Conservation (phyloP, 1,140 invertebrate genomes). For the Psilanteris sp. region DNA sequence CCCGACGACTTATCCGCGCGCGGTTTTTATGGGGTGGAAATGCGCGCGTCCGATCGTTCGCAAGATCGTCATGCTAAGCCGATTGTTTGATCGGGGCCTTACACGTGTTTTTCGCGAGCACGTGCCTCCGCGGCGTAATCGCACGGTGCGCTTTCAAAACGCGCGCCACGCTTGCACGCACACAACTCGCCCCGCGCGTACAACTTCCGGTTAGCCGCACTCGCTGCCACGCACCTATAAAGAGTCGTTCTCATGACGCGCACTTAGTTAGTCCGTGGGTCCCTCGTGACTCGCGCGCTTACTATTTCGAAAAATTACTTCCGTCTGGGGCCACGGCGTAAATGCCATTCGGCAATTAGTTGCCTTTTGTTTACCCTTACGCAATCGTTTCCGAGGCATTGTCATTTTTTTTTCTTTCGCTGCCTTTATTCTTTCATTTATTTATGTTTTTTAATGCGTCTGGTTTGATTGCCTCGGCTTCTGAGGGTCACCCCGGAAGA, state of each 20-base stretch:
- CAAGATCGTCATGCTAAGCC: too few species aligned
- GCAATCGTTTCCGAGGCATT: conserved; percentile 17
- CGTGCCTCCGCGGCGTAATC: conserved; percentile 32
- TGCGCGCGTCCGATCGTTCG: too few species aligned
- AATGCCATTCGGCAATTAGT: conserved; percentile 12
- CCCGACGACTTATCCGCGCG: too few species aligned
- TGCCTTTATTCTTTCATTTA: too few species aligned
- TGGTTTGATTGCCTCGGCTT: not conserved
- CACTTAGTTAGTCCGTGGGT: conserved; percentile 39
- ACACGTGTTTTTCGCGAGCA: conserved; percentile 49
- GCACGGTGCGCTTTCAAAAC: conserved; percentile 32
- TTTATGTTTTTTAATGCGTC: not conserved
- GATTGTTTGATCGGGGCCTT: too few species aligned
- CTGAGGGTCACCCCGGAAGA: not conserved
- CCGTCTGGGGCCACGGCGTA: not conserved
- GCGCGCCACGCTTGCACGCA: conserved; percentile 48
- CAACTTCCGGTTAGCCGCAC: conserved; percentile 36
- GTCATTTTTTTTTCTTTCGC: too few species aligned
- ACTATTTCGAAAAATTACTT: conserved; percentile 32
- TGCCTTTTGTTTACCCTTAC: conserved; percentile 11
- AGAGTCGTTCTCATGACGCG: conserved; percentile 25
- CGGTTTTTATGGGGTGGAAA: too few species aligned
- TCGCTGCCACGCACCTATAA: conserved; percentile 13
- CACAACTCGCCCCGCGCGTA: conserved; percentile 25
- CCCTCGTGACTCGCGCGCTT: conserved; percentile 24